Conservation (phyloP, 2,113 vertebrate species). For the Apeltes quadracus region DNA sequence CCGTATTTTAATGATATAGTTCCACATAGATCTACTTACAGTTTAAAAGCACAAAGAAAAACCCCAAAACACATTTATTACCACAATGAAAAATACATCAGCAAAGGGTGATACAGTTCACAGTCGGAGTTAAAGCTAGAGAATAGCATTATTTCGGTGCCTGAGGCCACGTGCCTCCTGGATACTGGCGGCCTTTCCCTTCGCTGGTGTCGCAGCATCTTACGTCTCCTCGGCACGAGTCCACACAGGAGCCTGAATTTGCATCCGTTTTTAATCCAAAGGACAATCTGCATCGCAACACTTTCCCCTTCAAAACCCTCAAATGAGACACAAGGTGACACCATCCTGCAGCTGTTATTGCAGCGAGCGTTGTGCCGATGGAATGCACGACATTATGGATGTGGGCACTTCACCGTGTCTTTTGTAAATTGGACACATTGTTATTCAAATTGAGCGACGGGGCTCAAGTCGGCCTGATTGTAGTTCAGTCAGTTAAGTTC, state of each 20-base stretch:
- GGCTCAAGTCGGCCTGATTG: not conserved
- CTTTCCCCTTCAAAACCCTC: conserved; percentile 24
- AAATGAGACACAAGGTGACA: conserved; percentile 6
- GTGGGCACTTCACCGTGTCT: not conserved
- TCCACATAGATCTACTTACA: not conserved
- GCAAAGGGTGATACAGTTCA: not conserved
- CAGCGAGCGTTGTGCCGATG: not conserved
- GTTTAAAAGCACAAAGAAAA: not conserved
- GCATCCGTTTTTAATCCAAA: not conserved
- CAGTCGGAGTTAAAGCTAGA: conserved; percentile 6
- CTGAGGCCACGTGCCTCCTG: conserved; percentile 10
- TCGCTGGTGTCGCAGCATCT: conserved; percentile 26
- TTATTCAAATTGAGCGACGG: not conserved
- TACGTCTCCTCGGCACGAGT: conserved; percentile 16
- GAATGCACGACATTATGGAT: not conserved
- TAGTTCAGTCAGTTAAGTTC: not conserved
- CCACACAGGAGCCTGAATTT: conserved; percentile 27
- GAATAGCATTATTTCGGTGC: conserved; percentile 37
- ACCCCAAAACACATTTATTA: conserved; percentile 7
- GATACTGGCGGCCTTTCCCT: conserved; percentile 22
- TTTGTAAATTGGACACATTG: not conserved
- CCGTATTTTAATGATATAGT: not conserved
- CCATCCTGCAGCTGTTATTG: not conserved
- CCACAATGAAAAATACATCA: not conserved
- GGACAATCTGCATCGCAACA: not conserved